Evolutionary conservation across 2,888 invertebrate species (phyloP), one percentile per base, ranked within the genome.

Genomic region (Allygus modestus): DNA sequence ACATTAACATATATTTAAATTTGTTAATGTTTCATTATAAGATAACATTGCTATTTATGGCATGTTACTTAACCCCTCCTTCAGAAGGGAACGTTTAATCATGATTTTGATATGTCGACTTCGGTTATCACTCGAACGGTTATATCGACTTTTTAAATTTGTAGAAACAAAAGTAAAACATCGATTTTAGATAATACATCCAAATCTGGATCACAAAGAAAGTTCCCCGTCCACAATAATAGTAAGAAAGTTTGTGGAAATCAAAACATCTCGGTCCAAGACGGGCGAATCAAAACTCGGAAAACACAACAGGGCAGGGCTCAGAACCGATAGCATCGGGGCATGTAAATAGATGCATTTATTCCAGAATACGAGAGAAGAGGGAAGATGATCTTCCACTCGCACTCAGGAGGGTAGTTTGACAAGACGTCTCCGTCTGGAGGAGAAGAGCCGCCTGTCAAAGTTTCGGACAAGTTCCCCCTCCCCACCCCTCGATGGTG

Each of bases 301-400:
- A 23, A 43, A 77, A 77, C 33, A 77, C 9, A 77, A 51, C n/a
- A n/a, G n/a, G n/a, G n/a, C 51, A 46, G 54, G 54, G 54, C 54
- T 54, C 20, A 23, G 54, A 23, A 2, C 54, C 54, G 77, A 77
- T 51, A 26, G 26, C 26, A 77, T 51, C 51, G 33, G 33, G 77
- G 77, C 77, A 77, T 51, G 77, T 77, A 77, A 77, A 77, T 77
- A 46, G 77, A 77, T 77, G 77, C 77, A 77, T 77, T 77, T 77
- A 77, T 77, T 77, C 77, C 54, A 23, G 77, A 77, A 77, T 77
- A 77, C 51, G 51, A 54, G 54, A 54, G 54, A 77, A 77, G 77
- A 46, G 77, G 51, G 82, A 41, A 82, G 71, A 51, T 82, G 43
- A 82, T 71, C 69, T 82, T 69, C 28, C 82, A 46, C 46, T 82